A percentile compares a stretch with the other conserved stretches of the same genome.
phyloP scores from a whole-genome alignment of 1,140 invertebrate species.

The Aplysia californica region DNA sequence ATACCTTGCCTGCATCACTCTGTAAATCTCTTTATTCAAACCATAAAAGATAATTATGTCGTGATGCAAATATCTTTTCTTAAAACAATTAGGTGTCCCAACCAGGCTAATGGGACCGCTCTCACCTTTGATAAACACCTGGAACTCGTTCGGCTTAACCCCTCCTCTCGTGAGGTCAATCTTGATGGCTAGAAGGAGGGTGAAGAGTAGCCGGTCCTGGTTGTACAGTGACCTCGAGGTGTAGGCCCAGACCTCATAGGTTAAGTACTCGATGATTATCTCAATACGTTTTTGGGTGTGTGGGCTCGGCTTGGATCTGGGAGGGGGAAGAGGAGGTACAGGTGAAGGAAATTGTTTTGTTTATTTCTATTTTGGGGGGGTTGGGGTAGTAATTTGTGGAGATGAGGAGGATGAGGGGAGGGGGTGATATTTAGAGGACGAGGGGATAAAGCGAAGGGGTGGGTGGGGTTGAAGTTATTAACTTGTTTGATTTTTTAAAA shows the following conservation, averaged over 20 bases:
- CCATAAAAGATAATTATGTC: too few relatives aligned
- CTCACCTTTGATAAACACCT: constrained; percentile 90
- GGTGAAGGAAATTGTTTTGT: too few relatives aligned
- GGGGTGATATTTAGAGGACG: not conserved
- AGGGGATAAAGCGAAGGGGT: too few relatives aligned
- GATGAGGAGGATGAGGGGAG: not conserved
- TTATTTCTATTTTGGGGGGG: too few relatives aligned
- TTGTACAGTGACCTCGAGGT: constrained; percentile 93
- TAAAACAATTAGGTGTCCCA: too few relatives aligned
- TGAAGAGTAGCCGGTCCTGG: constrained; percentile 91
- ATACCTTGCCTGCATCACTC: too few relatives aligned
- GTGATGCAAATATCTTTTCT: too few relatives aligned
- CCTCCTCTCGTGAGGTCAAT: constrained; percentile 81
- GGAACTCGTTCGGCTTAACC: constrained; percentile 91
- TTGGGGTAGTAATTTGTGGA: not conserved
- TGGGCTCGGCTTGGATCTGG: constrained; percentile 66
- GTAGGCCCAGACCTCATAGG: constrained; percentile 91
- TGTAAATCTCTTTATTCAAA: too few relatives aligned
- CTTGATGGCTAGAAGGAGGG: constrained; percentile 93
- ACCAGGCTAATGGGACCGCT: too few relatives aligned
- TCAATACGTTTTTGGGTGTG: constrained; percentile 86
- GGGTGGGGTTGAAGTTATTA: too few relatives aligned
- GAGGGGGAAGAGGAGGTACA: not conserved
- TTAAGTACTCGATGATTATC: constrained; percentile 90
- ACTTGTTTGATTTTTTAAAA: too few relatives aligned